Percentiles rank a stretch among this genome's conserved stretches.
Conservation (phyloP, 2,797 vertebrate species). For the Synanceia verrucosa region DNA sequence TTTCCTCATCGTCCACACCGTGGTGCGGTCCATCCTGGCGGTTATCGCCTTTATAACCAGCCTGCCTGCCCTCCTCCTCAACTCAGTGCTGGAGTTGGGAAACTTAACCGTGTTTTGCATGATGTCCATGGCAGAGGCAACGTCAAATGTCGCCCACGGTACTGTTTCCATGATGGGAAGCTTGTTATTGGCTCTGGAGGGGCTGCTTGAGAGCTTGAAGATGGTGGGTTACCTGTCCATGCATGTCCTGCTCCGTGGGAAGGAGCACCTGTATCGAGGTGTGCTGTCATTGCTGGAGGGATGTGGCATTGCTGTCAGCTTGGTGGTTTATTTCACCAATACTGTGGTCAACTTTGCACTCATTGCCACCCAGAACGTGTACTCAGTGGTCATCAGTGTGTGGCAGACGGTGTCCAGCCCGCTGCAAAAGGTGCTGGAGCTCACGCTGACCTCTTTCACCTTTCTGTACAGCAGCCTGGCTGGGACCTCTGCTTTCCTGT, state of each 20-base stretch:
- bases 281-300: constrained; percentile 85
- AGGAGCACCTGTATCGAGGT: constrained; percentile 87
- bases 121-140: constrained; percentile 75
- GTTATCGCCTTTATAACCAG: constrained; percentile 81
- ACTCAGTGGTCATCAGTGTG: constrained; percentile 78
- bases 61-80: constrained; percentile 84
- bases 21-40: constrained; percentile 82
- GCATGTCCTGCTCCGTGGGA: constrained; percentile 86
- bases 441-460: constrained; percentile 84
- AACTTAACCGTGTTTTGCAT: constrained; percentile 75
- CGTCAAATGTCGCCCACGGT: constrained; percentile 69
- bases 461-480: constrained; percentile 90
- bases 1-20: constrained; percentile 88
- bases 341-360: constrained; percentile 92
- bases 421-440: constrained; percentile 82
- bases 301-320: constrained; percentile 86
- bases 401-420: constrained; percentile 86
- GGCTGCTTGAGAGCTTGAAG: constrained; percentile 89
- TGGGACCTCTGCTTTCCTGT: constrained; percentile 89
- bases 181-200: constrained; percentile 79
- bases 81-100: constrained; percentile 77
- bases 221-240: constrained; percentile 89
- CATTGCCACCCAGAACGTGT: constrained; percentile 89
- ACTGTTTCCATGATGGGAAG: constrained; percentile 70
- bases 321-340: constrained; percentile 92